These are phyloP conservation scores for Anarrhichthys ocellatus DNA, from an alignment of 2,113 vertebrate genomes.

Conservation along the genomic window DNA sequence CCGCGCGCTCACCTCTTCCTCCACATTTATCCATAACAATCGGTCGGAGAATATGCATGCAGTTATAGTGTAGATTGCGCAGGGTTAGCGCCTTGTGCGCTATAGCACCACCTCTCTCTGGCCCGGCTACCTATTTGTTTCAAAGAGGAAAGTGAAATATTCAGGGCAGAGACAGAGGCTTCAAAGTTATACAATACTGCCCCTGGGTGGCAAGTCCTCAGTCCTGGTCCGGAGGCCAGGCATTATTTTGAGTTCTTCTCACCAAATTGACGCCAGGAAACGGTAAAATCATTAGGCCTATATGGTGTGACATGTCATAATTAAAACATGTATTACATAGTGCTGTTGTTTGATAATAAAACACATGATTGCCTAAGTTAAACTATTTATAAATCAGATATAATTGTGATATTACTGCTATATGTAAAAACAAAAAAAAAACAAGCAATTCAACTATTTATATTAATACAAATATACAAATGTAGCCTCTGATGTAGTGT, in stretches of 20 bases:
- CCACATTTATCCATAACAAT: slow-evolving; percentile 59
- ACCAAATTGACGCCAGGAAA: background rate
- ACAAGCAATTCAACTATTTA: background rate
- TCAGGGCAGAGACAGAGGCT: background rate
- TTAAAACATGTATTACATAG: background rate
- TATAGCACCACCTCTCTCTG: slow-evolving; percentile 69
- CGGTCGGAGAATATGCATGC: slow-evolving; percentile 20
- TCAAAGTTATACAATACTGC: slow-evolving; percentile 23
- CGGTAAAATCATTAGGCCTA: background rate
- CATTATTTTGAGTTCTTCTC: background rate
- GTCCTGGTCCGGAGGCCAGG: no score
- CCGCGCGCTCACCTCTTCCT: slow-evolving; percentile 20
- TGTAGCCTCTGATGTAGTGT: background rate
- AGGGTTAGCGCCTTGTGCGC: slow-evolving; percentile 39
- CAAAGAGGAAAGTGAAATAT: background rate
- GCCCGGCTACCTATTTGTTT: slow-evolving; percentile 23
- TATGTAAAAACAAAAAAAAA: background rate
- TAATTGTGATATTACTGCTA: background rate
- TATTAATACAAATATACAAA: background rate
- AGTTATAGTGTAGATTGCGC: slow-evolving; percentile 21
- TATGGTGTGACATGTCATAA: background rate
- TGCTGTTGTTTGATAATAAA: background rate
- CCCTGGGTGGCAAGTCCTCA: slow-evolving; percentile 27
- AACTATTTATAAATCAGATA: background rate
- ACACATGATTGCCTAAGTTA: background rate